These are phyloP conservation scores for Ictalurus punctatus DNA, from an alignment of 2,113 vertebrate species.

Conservation along the genomic window DNA sequence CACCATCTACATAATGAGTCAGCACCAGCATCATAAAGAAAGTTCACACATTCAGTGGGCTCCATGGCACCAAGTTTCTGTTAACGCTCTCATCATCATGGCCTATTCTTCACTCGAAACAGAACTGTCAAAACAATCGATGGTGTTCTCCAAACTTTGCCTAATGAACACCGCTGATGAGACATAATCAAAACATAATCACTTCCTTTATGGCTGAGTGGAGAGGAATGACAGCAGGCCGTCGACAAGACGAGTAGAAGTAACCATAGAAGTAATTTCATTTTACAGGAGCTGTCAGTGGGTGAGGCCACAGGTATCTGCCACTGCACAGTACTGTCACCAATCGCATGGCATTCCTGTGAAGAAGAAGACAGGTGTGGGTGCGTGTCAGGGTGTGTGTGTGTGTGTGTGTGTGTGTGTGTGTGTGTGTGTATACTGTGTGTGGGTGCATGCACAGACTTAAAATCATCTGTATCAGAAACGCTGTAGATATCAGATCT, in stretches of 20 bases:
- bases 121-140: slow-evolving; percentile 50
- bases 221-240: slow-evolving; percentile 29
- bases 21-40: slow-evolving; percentile 24
- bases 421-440: neutral
- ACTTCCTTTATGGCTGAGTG: slow-evolving; percentile 35
- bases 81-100: slow-evolving; percentile 7
- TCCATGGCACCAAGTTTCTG: slow-evolving; percentile 22
- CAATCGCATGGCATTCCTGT: slow-evolving; percentile 22
- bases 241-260: slow-evolving; percentile 22
- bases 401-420: slow-evolving; percentile 28
- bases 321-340: slow-evolving; percentile 30
- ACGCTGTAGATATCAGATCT: slow-evolving; percentile 1
- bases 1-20: slow-evolving; percentile 29
- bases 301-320: slow-evolving; percentile 22
- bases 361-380: slow-evolving; percentile 33
- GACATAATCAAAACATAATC: slow-evolving; percentile 50
- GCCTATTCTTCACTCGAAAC: slow-evolving; percentile 31
- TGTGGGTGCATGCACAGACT: slow-evolving; percentile 15
- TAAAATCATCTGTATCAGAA: neutral
- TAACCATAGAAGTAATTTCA: slow-evolving; percentile 38
- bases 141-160: slow-evolving; percentile 24
- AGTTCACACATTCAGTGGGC: slow-evolving; percentile 28
- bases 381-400: slow-evolving; percentile 11
- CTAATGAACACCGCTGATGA: slow-evolving; percentile 43
- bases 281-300: slow-evolving; percentile 37